Evolutionary conservation across 2,797 vertebrate genomes (phyloP).

Genomic region (Paguma larvata): DNA sequence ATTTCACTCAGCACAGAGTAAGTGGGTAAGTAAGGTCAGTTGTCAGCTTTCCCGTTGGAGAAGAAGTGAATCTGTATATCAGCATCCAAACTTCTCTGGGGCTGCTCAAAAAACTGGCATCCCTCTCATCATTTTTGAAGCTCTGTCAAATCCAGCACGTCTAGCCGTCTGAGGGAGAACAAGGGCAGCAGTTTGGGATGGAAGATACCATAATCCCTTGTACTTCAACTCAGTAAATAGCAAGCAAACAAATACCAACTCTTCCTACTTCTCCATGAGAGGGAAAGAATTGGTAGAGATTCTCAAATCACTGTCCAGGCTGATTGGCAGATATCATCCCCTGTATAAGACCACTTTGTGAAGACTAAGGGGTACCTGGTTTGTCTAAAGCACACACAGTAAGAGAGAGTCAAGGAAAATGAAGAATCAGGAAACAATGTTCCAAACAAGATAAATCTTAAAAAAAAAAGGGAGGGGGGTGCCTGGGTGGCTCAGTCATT

Average conservation of each 20-base stretch:
- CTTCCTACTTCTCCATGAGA: not conserved
- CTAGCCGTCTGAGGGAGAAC: not conserved
- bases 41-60: not conserved
- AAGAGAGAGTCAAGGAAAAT: not conserved
- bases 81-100: not conserved
- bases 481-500: too few relatives aligned
- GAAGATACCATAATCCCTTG: not conserved
- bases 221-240: not conserved
- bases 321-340: not conserved
- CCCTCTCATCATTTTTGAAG: not conserved
- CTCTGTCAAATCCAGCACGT: not conserved
- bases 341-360: not conserved
- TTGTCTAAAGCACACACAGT: not conserved
- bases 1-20: not conserved
- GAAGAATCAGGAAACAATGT: not conserved
- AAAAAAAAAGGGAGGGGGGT: not conserved
- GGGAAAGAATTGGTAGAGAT: not conserved
- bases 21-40: not conserved
- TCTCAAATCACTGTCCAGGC: not conserved
- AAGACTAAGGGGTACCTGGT: not conserved
- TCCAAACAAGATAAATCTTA: not conserved
- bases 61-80: not conserved
- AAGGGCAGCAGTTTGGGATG: not conserved
- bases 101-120: not conserved
- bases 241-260: not conserved